Evolutionary conservation across 2,888 invertebrate genomes (phyloP), one percentile per base, ranked within the genome.

Genomic region (Phoronis australis): DNA sequence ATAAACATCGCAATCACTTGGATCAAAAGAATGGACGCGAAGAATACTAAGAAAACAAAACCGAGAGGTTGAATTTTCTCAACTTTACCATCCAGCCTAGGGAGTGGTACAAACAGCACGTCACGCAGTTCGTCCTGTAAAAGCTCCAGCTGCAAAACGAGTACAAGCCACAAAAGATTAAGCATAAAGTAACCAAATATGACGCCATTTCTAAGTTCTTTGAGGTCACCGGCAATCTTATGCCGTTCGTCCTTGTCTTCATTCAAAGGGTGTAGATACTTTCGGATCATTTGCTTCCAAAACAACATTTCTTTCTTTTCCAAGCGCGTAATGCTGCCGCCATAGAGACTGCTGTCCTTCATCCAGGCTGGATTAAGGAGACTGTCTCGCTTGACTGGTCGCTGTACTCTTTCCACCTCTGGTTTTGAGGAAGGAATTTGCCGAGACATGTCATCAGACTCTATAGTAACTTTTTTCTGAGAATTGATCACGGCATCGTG

Each of bases 131-230:
- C 58, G 37, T 61, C 65, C 45, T 73, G 65, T 55, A 71, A 67
- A 80, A 96, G 84, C 83, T 97, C 97, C 77, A 99, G 87, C 79
- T 97, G 87, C 82, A 97, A 92, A 68, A 99, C 94, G 81, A 96
- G 92, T 78, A 97, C 85, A 71, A 97, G 94, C 85, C 97, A 99
- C 71, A 97, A 86, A 65, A 96, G 92, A 82, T 99, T 99, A 80
- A 93, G 80, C 95, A 99, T 97, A 83, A 96, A 64, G 53, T 61
- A 69, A 25, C 66, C 64, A 40, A 69, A 68, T 2, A 68, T 68
- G 3, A 69, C 65, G 45, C 69, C 69, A 52, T 69, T 69, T 43
- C 65, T 64, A 23, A 68, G 53, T 1, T 60, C 56, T 40, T 59
- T 59, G 26, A 67, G 45, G 39, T 67, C 67, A 25, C 62, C 55